Conservation (phyloP, 2,888 invertebrate genomes). For the Phyto melanocephala region DNA sequence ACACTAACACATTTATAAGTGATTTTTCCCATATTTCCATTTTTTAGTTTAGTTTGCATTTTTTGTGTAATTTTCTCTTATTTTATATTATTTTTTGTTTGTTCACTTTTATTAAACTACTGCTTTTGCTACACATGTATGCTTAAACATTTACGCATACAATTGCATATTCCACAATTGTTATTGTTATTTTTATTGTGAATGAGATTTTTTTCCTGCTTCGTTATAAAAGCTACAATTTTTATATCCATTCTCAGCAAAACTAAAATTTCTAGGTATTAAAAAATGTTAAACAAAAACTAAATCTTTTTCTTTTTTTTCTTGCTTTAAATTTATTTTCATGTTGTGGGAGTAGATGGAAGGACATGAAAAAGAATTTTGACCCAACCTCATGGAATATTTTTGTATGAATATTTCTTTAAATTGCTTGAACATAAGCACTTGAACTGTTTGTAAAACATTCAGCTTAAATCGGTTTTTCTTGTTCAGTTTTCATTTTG, state of each 20-base stretch:
- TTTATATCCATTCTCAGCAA: neutral
- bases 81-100: neutral
- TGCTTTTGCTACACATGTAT: no score
- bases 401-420: neutral
- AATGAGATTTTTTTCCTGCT: neutral
- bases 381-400: neutral
- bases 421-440: conserved; percentile 8
- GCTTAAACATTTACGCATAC: neutral
- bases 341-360: neutral
- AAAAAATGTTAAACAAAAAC: conserved; percentile 26
- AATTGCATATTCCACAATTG: neutral
- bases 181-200: neutral
- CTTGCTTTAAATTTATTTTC: conserved; percentile 4
- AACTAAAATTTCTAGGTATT: neutral
- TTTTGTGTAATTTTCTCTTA: neutral
- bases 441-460: conserved; percentile 20
- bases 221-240: neutral
- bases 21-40: conserved; percentile 6
- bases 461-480: conserved; percentile 7
- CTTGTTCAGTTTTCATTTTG: neutral
- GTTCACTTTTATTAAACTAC: neutral
- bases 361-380: neutral
- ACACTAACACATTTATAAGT: neutral
- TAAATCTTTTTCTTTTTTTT: conserved; percentile 26
- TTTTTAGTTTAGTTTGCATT: conserved; percentile 29